Conservation (phyloP, 2,113 vertebrate genomes). For the Actenoides lindsayi region DNA sequence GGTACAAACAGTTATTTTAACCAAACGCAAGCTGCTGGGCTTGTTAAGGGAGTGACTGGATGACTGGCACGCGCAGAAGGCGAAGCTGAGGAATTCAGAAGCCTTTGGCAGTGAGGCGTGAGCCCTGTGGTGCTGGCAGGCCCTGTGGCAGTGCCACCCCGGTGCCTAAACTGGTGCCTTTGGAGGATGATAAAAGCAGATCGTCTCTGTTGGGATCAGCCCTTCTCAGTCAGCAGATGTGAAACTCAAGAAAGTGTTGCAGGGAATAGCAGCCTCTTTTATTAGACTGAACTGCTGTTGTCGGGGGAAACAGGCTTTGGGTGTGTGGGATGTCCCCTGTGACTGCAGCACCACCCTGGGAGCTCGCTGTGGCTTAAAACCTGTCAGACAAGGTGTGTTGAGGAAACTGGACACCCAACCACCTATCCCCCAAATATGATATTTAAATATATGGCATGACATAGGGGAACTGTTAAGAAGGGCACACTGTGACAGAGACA, state of each 20-base stretch:
- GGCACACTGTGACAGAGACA: background rate
- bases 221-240: background rate
- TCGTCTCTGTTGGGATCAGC: background rate
- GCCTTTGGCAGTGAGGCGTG: background rate
- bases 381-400: rapidly evolving
- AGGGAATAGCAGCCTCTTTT: background rate
- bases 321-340: background rate
- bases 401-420: background rate
- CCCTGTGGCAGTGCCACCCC: rapidly evolving
- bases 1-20: background rate
- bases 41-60: background rate
- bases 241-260: background rate
- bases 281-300: background rate
- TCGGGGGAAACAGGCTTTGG: background rate
- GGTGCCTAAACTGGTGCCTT: background rate
- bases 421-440: rapidly evolving
- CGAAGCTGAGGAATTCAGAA: background rate
- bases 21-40: background rate
- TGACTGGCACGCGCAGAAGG: background rate
- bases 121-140: background rate
- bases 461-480: background rate
- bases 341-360: background rate
- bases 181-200: background rate
- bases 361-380: background rate
- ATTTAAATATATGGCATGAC: background rate